Evolutionary conservation across 2,797 vertebrate genomes (phyloP).

Genomic region (Dicrostonyx torquatus): DNA sequence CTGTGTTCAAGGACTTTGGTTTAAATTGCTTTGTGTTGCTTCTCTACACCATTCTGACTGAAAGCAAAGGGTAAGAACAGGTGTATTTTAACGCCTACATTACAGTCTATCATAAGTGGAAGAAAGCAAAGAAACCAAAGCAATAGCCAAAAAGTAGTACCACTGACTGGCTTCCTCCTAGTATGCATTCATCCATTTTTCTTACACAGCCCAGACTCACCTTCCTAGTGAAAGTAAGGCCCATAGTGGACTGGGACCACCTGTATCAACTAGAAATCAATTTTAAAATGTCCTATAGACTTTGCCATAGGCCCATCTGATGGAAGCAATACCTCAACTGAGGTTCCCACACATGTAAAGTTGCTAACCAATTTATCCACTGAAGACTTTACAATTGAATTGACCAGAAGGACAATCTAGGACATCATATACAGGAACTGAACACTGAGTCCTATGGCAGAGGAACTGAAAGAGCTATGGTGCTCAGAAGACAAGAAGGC

Average conservation of each 20-base stretch:
- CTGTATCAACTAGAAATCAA: background rate
- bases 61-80: background rate
- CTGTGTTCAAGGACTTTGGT: background rate
- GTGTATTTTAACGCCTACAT: background rate
- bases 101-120: background rate
- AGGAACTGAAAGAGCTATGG: background rate
- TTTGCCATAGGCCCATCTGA: too few relatives aligned
- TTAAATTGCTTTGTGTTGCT: background rate
- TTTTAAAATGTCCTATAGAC: background rate
- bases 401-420: background rate
- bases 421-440: background rate
- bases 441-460: background rate
- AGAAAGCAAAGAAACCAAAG: background rate
- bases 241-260: too few relatives aligned
- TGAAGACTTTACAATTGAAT: background rate
- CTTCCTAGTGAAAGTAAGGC: background rate
- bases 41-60: background rate
- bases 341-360: background rate
- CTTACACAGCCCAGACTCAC: background rate
- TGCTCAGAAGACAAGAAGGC: background rate
- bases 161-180: background rate
- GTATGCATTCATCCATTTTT: background rate
- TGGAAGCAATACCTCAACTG: background rate
- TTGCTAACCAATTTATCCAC: background rate
- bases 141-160: background rate